A percentile compares a stretch with the other conserved stretches of the same genome.
These are phyloP conservation scores for Sus cebifrons DNA, from an alignment of 2,797 vertebrate species.

Conservation along the genomic window DNA sequence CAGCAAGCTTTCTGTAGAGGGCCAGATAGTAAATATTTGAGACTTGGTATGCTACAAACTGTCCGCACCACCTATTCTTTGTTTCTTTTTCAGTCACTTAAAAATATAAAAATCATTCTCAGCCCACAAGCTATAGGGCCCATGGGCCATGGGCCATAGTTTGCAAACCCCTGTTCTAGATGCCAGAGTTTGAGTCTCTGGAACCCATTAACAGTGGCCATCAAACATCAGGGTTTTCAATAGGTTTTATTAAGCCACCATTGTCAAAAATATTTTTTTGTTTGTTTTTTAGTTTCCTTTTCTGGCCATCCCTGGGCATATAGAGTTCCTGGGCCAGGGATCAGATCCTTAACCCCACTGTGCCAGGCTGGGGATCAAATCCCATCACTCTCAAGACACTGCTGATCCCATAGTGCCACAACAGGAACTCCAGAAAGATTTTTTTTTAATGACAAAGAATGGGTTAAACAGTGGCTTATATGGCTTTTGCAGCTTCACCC, in stretches of 20 bases:
- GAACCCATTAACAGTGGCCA: not conserved
- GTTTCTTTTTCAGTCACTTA: not conserved
- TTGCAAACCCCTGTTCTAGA: not conserved
- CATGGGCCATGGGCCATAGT: not conserved
- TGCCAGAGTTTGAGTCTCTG: not conserved
- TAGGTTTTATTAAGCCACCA: not conserved
- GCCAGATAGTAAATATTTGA: not conserved
- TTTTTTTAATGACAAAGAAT: not conserved
- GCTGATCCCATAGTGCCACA: too few relatives aligned
- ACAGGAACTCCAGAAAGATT: too few relatives aligned
- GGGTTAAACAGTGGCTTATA: not conserved
- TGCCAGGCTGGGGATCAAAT: too few relatives aligned
- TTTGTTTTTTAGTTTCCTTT: too few relatives aligned
- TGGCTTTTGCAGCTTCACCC: not conserved
- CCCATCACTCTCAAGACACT: too few relatives aligned
- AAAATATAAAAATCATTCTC: slow-evolving; percentile 32
- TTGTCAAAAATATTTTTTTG: not conserved
- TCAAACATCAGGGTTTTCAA: not conserved
- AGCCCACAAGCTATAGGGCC: not conserved
- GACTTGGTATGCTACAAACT: not conserved
- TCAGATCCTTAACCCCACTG: too few relatives aligned
- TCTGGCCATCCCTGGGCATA: too few relatives aligned
- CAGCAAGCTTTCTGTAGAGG: not conserved
- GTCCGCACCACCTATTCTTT: not conserved
- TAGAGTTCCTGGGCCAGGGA: too few relatives aligned